These are phyloP conservation scores for Phylloscopus trochiloides DNA, from an alignment of 2,113 vertebrate species.

Conservation along the genomic window DNA sequence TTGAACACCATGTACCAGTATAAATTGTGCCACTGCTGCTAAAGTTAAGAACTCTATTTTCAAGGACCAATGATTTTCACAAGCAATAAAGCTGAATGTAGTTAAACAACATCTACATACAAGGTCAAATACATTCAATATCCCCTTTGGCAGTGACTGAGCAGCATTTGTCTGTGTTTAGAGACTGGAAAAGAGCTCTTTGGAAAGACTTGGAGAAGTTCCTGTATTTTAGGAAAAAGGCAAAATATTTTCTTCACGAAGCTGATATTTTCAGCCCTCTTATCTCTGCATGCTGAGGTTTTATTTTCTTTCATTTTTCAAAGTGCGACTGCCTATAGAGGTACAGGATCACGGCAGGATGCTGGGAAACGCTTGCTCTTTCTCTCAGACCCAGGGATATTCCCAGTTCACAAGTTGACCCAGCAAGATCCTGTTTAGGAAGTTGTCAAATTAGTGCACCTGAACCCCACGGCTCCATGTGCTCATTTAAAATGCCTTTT, in stretches of 20 bases:
- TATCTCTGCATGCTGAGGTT: constrained; percentile 14
- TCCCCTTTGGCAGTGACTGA: constrained; percentile 27
- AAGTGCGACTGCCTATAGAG: not conserved
- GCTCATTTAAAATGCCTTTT: constrained; percentile 22
- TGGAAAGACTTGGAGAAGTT: constrained; percentile 19
- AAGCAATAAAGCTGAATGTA: constrained; percentile 21
- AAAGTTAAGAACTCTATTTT: not conserved
- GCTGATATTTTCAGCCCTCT: not conserved
- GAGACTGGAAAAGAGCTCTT: not conserved
- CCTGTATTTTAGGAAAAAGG: constrained; percentile 18
- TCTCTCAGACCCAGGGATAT: not conserved
- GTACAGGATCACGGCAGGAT: not conserved
- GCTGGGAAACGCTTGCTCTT: not conserved
- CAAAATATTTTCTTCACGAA: not conserved
- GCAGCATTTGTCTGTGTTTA: not conserved
- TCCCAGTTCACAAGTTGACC: not conserved
- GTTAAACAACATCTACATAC: constrained; percentile 27
- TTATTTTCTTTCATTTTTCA: constrained; percentile 47
- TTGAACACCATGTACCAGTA: not conserved
- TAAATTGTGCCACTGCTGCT: not conserved
- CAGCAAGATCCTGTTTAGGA: constrained; percentile 26
- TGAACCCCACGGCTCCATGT: not conserved
- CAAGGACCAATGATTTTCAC: constrained; percentile 21
- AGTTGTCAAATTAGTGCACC: not conserved
- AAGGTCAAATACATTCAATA: constrained; percentile 17